These are phyloP conservation scores for Harpalus rufipes DNA, from an alignment of 2,888 invertebrate genomes.

Conservation along the genomic window DNA sequence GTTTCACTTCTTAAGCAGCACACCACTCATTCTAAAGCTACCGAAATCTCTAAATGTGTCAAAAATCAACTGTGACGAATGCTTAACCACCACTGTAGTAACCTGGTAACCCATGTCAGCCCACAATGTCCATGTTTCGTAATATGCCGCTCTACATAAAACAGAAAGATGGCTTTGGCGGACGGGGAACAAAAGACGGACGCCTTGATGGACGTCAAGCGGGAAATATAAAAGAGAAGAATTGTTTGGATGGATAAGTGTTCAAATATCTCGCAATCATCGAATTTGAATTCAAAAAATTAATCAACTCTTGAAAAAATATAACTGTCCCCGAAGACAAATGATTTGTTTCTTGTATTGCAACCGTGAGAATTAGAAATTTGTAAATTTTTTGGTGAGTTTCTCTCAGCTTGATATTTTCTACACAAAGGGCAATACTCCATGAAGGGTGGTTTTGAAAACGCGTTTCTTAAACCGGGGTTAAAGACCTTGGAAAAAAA, in stretches of 20 bases:
- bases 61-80: slow-evolving; percentile 65
- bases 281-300: too few species aligned
- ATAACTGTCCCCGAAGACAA: background rate
- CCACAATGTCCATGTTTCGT: background rate
- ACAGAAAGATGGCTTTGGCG: background rate
- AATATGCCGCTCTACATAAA: slow-evolving; percentile 2
- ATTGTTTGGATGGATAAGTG: background rate
- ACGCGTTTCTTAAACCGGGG: background rate
- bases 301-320: too few species aligned
- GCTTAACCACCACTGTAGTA: slow-evolving; percentile 41
- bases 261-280: too few species aligned
- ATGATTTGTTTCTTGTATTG: background rate
- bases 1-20: slow-evolving; percentile 9
- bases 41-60: slow-evolving; percentile 68
- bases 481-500: background rate
- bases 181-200: background rate
- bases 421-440: background rate
- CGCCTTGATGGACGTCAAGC: background rate
- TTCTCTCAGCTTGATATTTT: background rate
- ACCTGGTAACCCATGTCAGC: background rate
- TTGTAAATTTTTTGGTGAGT: background rate
- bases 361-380: background rate
- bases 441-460: background rate
- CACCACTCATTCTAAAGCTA: slow-evolving; percentile 26
- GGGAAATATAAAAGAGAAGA: background rate